Base-by-base conservation (phyloP, 1,140 invertebrate species). In the Acromyrmex heyeri region DNA sequence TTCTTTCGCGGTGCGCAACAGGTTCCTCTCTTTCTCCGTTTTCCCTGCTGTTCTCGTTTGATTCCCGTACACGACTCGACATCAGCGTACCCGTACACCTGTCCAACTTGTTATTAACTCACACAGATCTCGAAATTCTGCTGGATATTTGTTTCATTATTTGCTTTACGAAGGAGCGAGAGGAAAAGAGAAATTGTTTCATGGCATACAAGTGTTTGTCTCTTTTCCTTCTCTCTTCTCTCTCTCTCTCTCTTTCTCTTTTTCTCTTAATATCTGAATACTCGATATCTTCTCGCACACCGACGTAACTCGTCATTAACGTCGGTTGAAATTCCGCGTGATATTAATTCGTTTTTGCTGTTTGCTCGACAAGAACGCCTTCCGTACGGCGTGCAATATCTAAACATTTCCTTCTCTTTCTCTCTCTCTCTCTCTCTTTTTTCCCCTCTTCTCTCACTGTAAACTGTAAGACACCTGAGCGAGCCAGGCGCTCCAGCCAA, bases 271-370 rank as follows among this genome's bases (percentile, higher is more conserved):
- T 27, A 14, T 2, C 24, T n/a, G 34, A 30, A 59, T 21, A 14
- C 8, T 14, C 10, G 34, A 72, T 30, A 27, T 48, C 21, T 24
- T 34, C 18, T 24, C 38, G 69, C 16, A 24, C 34, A 24, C 34
- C 10, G 18, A n/a, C 6, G 12, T 24, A 67, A 38, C 62, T 67
- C 62, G 48, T 83, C 38, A 73, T 73, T 62, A 73, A 27, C 38
- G 27, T n/a, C 24, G 21, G 48, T 50, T 61, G 79, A 83, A 62
- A 83, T 83, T 61, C 79, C 55, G 16, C 44, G 57, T 30, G 55
- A 83, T 75, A 83, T 73, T 83, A 83, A 83, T 83, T 72, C n/a
- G 7, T 73, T 83, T 83, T 82, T 73, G 55, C 55, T 27, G n/a
- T 73, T 61, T 73, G 24, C 24, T 61, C 50, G 18, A 62, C 38